Evolutionary conservation across 23 tunicate species (phyloP).

Genomic region (Pegea sp.): DNA sequence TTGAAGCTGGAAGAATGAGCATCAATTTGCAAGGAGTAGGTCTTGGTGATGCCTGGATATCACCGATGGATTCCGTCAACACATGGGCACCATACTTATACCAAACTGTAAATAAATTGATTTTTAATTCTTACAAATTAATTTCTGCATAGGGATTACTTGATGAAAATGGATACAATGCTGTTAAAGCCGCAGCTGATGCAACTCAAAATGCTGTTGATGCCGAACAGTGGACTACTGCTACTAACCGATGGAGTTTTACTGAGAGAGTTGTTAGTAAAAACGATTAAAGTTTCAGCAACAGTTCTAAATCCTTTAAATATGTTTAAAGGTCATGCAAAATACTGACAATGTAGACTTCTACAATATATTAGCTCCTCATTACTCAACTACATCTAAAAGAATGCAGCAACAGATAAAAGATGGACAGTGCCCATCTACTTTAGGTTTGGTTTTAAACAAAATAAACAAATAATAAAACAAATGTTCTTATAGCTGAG

Average conservation of each 20-base stretch:
- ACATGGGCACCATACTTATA: conserved; percentile 80
- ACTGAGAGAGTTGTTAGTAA: conserved; percentile 47
- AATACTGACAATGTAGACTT: conserved; percentile 70
- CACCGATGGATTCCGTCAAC: conserved; percentile 83
- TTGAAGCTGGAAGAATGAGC: conserved; percentile 43
- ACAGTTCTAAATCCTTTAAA: not conserved
- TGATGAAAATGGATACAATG: conserved; percentile 31
- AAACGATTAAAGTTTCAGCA: not conserved
- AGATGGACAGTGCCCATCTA: too few relatives aligned
- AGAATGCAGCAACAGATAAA: not conserved
- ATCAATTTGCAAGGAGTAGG: conserved; percentile 63
- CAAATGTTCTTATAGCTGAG: conserved; percentile 5
- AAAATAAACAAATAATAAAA: too few relatives aligned
- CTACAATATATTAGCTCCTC: conserved; percentile 70
- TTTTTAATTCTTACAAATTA: not conserved
- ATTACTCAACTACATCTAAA: conserved; percentile 14
- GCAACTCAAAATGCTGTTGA: conserved; percentile 57
- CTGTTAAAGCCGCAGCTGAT: conserved; percentile 34
- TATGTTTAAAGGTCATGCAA: conserved; percentile 16
- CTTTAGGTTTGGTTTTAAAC: too few relatives aligned
- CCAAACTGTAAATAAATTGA: conserved; percentile 34
- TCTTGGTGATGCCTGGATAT: conserved; percentile 77
- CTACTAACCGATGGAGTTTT: conserved; percentile 53
- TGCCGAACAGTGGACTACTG: conserved; percentile 46
- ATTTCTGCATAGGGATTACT: conserved; percentile 20